A percentile compares a stretch with the other conserved stretches of the same genome.
These are phyloP conservation scores for Colletes collaris DNA, from an alignment of 2,888 invertebrate genomes.

Conservation along the genomic window DNA sequence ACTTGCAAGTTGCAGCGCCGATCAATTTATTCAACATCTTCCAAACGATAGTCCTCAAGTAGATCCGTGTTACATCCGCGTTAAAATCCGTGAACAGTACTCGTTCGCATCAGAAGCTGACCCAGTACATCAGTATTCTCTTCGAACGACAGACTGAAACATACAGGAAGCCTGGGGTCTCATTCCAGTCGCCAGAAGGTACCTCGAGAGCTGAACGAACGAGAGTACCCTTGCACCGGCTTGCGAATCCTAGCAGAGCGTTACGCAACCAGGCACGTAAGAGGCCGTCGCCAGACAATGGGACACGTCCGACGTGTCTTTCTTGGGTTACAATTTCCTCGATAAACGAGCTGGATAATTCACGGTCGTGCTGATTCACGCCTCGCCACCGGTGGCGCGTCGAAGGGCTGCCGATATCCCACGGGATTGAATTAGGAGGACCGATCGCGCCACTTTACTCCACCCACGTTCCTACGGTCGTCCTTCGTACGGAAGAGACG, in stretches of 20 bases:
- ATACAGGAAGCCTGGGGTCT: not conserved
- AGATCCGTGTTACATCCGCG: too few relatives aligned
- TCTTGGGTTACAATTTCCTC: conserved; percentile 69
- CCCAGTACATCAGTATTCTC: too few relatives aligned
- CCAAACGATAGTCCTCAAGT: too few relatives aligned
- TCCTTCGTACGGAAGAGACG: conserved; percentile 41
- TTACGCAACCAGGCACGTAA: conserved; percentile 15
- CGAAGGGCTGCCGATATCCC: conserved; percentile 66
- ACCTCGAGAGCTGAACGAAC: too few relatives aligned
- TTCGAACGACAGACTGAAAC: not conserved
- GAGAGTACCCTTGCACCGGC: not conserved
- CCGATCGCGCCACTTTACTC: conserved; percentile 64
- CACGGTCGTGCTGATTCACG: conserved; percentile 69
- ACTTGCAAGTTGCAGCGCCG: too few relatives aligned
- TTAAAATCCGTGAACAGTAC: too few relatives aligned
- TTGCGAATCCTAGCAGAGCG: conserved; percentile 1
- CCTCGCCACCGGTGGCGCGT: conserved; percentile 53
- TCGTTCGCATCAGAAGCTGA: too few relatives aligned
- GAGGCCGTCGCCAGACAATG: conserved; percentile 39
- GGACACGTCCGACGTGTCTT: conserved; percentile 56
- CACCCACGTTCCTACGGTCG: conserved; percentile 44
- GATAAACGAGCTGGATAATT: conserved; percentile 77
- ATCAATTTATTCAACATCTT: too few relatives aligned
- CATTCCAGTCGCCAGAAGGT: too few relatives aligned
- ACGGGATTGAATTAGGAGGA: conserved; percentile 72